Conservation (phyloP, 2,113 vertebrate genomes). For the Poecile atricapillus region DNA sequence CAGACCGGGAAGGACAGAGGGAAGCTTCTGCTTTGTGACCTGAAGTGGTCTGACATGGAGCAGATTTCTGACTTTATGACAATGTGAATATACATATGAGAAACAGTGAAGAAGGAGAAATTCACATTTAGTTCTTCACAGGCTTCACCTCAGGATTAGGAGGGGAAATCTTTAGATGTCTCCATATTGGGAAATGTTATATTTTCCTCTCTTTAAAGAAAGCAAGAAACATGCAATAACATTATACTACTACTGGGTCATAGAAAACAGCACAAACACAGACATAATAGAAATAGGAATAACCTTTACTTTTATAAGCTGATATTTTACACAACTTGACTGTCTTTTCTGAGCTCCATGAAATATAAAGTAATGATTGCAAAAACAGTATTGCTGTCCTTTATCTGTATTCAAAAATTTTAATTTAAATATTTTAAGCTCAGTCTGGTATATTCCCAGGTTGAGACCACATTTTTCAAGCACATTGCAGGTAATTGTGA, state of each 20-base stretch:
- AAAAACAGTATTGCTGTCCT: not conserved
- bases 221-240: not conserved
- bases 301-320: not conserved
- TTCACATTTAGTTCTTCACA: not conserved
- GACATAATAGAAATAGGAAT: not conserved
- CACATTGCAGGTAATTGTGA: not conserved
- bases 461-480: not conserved
- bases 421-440: not conserved
- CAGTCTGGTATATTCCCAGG: not conserved
- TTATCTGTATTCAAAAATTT: not conserved
- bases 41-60: not conserved
- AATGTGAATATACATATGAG: fast-evolving
- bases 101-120: not conserved
- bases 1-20: not conserved
- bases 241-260: fast-evolving
- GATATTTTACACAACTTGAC: fast-evolving
- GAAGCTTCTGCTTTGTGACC: fast-evolving
- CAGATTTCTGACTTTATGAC: not conserved
- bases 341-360: not conserved
- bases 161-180: fast-evolving
- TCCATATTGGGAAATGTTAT: fast-evolving
- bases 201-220: not conserved
- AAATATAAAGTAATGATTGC: not conserved
- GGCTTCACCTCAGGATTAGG: not conserved
- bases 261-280: not conserved